phyloP scores from a whole-genome alignment of 2,113 vertebrate genomes.

The Myxocyprinus asiaticus region DNA sequence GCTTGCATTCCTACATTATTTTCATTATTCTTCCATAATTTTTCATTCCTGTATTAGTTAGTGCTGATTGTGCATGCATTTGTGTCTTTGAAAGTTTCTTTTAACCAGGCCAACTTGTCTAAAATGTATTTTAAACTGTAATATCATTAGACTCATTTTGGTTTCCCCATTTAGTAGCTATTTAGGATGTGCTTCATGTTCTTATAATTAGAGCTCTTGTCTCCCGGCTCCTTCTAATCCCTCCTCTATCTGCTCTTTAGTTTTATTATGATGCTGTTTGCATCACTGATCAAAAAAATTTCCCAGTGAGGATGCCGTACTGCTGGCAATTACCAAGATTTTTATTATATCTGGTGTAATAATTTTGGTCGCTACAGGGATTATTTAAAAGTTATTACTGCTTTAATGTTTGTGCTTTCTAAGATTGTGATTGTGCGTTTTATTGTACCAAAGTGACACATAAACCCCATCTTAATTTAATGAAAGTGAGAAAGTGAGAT shows the following conservation, averaged over 20 bases:
- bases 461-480: slow-evolving; percentile 77
- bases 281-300: slow-evolving; percentile 62
- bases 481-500: slow-evolving; percentile 74
- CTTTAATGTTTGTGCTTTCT: slow-evolving; percentile 68
- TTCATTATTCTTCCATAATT: background rate
- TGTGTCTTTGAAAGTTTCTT: slow-evolving; percentile 24
- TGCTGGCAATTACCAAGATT: slow-evolving; percentile 69
- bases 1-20: background rate
- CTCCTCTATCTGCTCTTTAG: slow-evolving; percentile 1
- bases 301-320: slow-evolving; percentile 69
- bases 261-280: slow-evolving; percentile 7
- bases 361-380: slow-evolving; percentile 77
- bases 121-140: slow-evolving; percentile 22
- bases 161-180: slow-evolving; percentile 33
- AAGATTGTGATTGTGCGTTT: slow-evolving; percentile 74
- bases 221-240: slow-evolving; percentile 7
- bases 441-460: slow-evolving; percentile 80
- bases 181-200: slow-evolving; percentile 25
- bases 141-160: slow-evolving; percentile 9
- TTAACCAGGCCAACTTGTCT: slow-evolving; percentile 18
- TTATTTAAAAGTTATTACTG: slow-evolving; percentile 79
- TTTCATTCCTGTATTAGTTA: background rate
- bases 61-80: slow-evolving; percentile 1
- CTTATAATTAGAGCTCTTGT: slow-evolving; percentile 29
- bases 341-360: slow-evolving; percentile 74